Percentiles rank a stretch among this genome's conserved stretches.
These are phyloP conservation scores for Sprattus sprattus DNA, from an alignment of 2,113 vertebrate species.

Conservation along the genomic window DNA sequence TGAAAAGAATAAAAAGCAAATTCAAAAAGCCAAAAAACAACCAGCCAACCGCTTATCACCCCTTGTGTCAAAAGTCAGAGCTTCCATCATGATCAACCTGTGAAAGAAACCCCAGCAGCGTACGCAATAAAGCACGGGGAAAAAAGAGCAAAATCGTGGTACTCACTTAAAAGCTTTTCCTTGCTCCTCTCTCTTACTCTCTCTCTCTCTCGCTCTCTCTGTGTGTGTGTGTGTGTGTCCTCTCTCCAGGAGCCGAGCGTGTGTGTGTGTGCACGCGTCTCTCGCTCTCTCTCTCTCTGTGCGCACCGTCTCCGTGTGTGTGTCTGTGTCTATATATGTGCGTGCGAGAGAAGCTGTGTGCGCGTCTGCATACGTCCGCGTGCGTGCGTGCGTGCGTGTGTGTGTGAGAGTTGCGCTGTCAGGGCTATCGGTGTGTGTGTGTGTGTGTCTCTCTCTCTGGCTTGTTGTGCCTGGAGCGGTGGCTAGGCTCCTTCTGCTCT, in stretches of 20 bases:
- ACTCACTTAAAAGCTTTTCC: constrained; percentile 55
- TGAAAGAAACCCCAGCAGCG: constrained; percentile 27
- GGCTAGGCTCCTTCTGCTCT: constrained; percentile 69
- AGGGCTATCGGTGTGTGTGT: constrained; percentile 5
- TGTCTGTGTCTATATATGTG: constrained; percentile 20
- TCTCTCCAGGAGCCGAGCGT: constrained; percentile 49
- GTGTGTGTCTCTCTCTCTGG: background rate
- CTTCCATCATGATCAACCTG: background rate
- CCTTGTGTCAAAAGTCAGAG: background rate
- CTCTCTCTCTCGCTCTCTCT: constrained; percentile 55
- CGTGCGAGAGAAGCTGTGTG: constrained; percentile 52
- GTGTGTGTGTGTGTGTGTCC: constrained; percentile 24
- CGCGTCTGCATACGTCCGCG: constrained; percentile 37
- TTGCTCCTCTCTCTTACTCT: constrained; percentile 50
- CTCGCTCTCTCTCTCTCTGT: constrained; percentile 54
- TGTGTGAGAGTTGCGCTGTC: background rate
- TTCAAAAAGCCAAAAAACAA: background rate
- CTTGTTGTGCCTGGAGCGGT: constrained; percentile 64
- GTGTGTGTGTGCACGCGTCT: constrained; percentile 47
- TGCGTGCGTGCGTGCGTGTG: constrained; percentile 37
- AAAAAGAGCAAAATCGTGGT: constrained; percentile 30
- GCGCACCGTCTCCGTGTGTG: constrained; percentile 17
- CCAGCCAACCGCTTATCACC: background rate
- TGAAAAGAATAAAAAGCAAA: background rate
- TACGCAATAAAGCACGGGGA: constrained; percentile 19